phyloP scores from a whole-genome alignment of 1,140 invertebrate species.

The Whitmania pigra region DNA sequence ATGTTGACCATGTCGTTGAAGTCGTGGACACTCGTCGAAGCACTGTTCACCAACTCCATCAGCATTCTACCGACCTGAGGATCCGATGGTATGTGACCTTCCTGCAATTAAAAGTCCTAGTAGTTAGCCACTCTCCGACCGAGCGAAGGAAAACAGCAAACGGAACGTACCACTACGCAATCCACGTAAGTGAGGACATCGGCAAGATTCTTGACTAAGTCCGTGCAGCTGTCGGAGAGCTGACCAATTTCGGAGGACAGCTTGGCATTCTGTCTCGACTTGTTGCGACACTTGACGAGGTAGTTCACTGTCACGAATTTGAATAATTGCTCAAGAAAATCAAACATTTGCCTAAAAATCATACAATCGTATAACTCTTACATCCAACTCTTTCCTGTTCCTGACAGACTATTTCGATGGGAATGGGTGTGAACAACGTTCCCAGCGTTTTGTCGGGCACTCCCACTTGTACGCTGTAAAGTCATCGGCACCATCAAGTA shows the following conservation, averaged over 20 bases:
- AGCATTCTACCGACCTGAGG: conserved; percentile 67
- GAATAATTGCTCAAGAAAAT: not conserved
- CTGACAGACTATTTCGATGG: conserved; percentile 51
- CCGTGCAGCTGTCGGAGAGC: conserved; percentile 64
- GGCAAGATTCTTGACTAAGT: conserved; percentile 62
- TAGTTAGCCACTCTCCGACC: conserved; percentile 4
- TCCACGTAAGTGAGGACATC: conserved; percentile 75
- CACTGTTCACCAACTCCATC: conserved; percentile 71
- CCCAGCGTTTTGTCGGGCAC: conserved; percentile 80
- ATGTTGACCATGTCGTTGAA: conserved; percentile 90
- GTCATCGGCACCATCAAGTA: conserved; percentile 4
- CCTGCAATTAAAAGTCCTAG: conserved; percentile 50
- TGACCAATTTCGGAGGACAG: conserved; percentile 72
- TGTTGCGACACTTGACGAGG: conserved; percentile 44
- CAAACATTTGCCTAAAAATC: not conserved
- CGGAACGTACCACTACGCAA: conserved; percentile 46
- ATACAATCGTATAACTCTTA: conserved; percentile 27
- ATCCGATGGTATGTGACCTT: conserved; percentile 54
- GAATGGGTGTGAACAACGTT: conserved; percentile 85
- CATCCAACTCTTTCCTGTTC: conserved; percentile 68
- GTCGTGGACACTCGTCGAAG: conserved; percentile 75
- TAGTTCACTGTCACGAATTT: conserved; percentile 48
- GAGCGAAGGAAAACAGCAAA: not conserved
- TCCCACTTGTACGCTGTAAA: conserved; percentile 54
- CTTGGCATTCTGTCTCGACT: conserved; percentile 50